phyloP scores from a whole-genome alignment of 2,113 vertebrate genomes.

The Plecturocebus donacophilus region DNA sequence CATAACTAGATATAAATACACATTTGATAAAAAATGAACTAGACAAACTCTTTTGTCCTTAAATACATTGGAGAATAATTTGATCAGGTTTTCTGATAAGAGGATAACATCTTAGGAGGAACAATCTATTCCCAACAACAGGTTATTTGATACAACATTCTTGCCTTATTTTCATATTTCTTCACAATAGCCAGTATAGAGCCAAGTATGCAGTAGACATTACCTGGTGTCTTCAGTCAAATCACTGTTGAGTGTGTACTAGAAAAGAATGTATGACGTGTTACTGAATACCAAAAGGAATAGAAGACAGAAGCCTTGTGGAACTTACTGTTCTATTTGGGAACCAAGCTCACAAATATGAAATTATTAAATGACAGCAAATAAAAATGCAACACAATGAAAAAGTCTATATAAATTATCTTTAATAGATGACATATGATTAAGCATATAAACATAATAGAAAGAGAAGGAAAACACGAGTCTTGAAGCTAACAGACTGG shows the following conservation, averaged over 20 bases:
- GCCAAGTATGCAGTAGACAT: background rate
- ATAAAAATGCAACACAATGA: background rate
- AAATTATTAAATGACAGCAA: background rate
- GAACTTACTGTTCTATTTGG: background rate
- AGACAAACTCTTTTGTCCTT: background rate
- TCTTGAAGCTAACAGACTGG: background rate
- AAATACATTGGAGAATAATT: background rate
- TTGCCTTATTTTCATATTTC: background rate
- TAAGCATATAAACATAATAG: background rate
- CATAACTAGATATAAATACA: background rate
- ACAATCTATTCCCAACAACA: background rate
- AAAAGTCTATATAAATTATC: background rate
- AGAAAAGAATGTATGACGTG: background rate
- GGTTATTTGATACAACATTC: background rate
- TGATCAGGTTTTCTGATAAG: background rate
- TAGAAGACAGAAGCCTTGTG: background rate
- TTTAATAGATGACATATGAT: background rate
- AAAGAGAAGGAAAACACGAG: background rate
- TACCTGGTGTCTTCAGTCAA: background rate
- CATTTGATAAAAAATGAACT: constrained; percentile 14
- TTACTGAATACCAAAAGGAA: background rate
- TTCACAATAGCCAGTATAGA: background rate
- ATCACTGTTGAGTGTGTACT: background rate
- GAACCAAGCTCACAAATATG: background rate
- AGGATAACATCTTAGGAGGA: background rate